Evolutionary conservation across 2,113 vertebrate genomes (phyloP).

Genomic region (Theristicus caerulescens): DNA sequence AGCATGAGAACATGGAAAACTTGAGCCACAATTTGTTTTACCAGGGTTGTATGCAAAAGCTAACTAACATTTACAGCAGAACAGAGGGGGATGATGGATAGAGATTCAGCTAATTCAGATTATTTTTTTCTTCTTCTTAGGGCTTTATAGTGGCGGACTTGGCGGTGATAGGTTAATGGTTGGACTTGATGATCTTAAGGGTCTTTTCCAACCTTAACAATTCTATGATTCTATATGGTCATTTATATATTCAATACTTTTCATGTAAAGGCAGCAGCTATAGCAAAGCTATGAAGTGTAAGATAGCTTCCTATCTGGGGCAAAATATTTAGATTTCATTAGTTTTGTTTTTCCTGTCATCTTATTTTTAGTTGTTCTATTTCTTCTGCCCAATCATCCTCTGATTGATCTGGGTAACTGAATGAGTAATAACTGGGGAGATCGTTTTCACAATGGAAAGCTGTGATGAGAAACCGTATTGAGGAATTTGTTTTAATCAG

Average conservation of each 20-base stretch:
- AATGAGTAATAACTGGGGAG: neutral
- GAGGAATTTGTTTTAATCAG: neutral
- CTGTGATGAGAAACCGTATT: neutral
- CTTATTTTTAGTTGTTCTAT: slow-evolving; percentile 19
- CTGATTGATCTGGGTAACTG: neutral
- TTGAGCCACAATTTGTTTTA: neutral
- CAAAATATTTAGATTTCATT: neutral
- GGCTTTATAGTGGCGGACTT: neutral
- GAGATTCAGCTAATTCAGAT: neutral
- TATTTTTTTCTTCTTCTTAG: neutral
- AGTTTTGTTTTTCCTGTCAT: neutral
- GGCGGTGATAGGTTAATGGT: too few relatives aligned
- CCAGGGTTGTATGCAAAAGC: neutral
- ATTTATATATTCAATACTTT: neutral
- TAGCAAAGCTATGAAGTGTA: neutral
- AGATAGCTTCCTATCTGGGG: neutral
- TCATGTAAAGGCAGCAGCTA: neutral
- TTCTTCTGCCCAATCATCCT: neutral
- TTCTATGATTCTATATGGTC: neutral
- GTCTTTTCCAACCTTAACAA: too few relatives aligned
- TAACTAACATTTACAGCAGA: neutral
- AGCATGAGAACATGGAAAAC: neutral
- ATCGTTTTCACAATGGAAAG: neutral
- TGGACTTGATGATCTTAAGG: too few relatives aligned
- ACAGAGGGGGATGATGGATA: neutral